Percentiles rank a stretch among this genome's conserved stretches.
phyloP scores from a whole-genome alignment of 1,140 invertebrate genomes.

The Atta colombica region DNA sequence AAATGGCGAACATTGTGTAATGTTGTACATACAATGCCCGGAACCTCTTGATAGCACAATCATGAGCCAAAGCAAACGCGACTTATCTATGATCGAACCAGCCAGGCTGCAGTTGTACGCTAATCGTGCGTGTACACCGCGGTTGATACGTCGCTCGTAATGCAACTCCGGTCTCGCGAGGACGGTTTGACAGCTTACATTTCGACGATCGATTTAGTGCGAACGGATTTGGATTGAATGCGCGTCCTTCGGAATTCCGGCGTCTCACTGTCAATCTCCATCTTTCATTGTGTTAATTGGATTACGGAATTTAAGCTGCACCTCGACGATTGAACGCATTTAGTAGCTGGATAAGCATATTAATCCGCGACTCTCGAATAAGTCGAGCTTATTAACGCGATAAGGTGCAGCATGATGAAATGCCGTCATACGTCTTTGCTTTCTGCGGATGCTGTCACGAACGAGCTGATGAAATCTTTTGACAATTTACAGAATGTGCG shows the following conservation, averaged over 20 bases:
- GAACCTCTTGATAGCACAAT: constrained; percentile 51
- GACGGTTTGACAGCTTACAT: constrained; percentile 70
- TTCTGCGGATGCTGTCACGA: constrained; percentile 18
- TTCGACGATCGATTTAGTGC: constrained; percentile 63
- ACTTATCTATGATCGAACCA: constrained; percentile 69
- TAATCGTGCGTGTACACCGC: constrained; percentile 68
- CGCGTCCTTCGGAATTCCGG: constrained; percentile 64
- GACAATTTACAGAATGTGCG: not conserved
- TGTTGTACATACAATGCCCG: constrained; percentile 22
- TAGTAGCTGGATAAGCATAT: constrained; percentile 52
- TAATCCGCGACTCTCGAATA: constrained; percentile 53
- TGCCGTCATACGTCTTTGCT: not conserved
- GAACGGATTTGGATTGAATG: constrained; percentile 68
- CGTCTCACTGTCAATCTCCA: constrained; percentile 74
- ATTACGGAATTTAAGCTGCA: constrained; percentile 69
- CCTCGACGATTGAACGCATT: constrained; percentile 53
- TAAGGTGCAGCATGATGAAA: constrained; percentile 46
- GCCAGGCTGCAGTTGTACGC: constrained; percentile 56
- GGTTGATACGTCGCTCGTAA: constrained; percentile 66
- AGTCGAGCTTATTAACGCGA: constrained; percentile 61
- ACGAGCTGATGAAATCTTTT: constrained; percentile 41
- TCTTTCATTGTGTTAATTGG: constrained; percentile 76
- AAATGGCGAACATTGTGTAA: constrained; percentile 51
- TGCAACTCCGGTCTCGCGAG: constrained; percentile 67
- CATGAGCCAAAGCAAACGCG: constrained; percentile 59